phyloP scores from a whole-genome alignment of 2,113 vertebrate genomes.

The Anoura caudifer region DNA sequence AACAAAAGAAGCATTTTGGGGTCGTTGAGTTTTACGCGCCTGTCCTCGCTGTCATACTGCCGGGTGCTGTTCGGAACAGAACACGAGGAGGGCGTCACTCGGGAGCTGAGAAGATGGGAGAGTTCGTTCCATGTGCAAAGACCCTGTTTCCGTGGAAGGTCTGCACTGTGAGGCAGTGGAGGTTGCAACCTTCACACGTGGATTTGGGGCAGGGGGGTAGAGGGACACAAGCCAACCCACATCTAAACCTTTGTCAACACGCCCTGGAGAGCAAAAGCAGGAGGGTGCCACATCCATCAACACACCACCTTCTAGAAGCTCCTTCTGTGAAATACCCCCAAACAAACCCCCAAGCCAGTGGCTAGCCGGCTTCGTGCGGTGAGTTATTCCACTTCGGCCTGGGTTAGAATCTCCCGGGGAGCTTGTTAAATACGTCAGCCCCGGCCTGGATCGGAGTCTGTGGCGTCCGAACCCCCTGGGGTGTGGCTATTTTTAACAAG shows the following conservation, averaged over 20 bases:
- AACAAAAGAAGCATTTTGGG: too few relatives aligned
- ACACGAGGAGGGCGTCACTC: too few relatives aligned
- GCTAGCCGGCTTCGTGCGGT: not conserved
- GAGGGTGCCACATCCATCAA: not conserved
- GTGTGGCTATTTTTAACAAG: not conserved
- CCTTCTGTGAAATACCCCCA: not conserved
- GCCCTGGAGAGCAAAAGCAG: not conserved
- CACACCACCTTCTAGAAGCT: not conserved
- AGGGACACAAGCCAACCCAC: not conserved
- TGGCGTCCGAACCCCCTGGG: not conserved
- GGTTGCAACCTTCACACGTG: not conserved
- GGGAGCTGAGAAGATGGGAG: too few relatives aligned
- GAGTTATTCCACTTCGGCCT: not conserved
- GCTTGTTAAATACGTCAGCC: not conserved
- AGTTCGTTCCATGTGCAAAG: too few relatives aligned
- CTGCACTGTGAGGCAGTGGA: too few relatives aligned
- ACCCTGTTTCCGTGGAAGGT: not conserved
- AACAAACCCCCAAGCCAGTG: not conserved
- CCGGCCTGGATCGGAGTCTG: not conserved
- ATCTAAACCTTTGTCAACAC: not conserved
- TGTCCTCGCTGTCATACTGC: too few relatives aligned
- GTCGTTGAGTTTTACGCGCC: too few relatives aligned
- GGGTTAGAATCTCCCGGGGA: not conserved
- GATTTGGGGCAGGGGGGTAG: rapidly evolving
- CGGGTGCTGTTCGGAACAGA: too few relatives aligned